Evolutionary conservation across 1,140 invertebrate genomes (phyloP), one percentile per base, ranked within the genome.

Genomic region (Lethocerus indicus): DNA sequence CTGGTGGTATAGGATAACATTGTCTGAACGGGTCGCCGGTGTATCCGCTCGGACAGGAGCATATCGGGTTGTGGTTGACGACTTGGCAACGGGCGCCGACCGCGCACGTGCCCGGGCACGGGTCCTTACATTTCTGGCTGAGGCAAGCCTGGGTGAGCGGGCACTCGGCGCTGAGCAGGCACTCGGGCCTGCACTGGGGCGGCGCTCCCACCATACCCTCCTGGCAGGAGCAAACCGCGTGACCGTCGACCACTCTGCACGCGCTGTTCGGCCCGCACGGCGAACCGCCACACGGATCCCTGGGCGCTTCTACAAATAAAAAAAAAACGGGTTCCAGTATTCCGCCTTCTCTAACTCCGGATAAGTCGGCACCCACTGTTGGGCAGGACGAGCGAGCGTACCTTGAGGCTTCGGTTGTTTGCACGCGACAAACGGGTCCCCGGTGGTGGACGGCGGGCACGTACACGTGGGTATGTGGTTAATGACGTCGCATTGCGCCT

Each of bases 61-160:
- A 74, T 3, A 73, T 72, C 5, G 77, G 72, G 58, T 70, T 71
- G 56, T 79, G 77, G 54, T 75, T 77, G 28, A 76, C 66, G 4
- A 85, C 80, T 50, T 77, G 68, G 55, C 85, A 88, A 49, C 77
- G 73, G 1, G 83, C 80, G 47, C 77, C 77, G 12, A 79, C 63
- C 29, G 82, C 83, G 64, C 85, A 89, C 1, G 81, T 81, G 41
- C 81, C 82, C 16, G 75, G 74, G 58, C 83, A 87, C 13, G 83
- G 81, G 68, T 85, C 79, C 48, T 70, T 71, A 57, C 84, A 87
- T 62, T 81, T 83, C 53, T 80, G 78, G 50, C 75, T 78, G 39
- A 86, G 74, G 58, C 84, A 87, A 2, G 83, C 80, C 53, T 74
- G 71, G 58, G 79, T 77, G 20, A 78, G 75, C n/a, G 78, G 71